Conservation (phyloP, 2,113 vertebrate genomes). For the Pterocles gutturalis region DNA sequence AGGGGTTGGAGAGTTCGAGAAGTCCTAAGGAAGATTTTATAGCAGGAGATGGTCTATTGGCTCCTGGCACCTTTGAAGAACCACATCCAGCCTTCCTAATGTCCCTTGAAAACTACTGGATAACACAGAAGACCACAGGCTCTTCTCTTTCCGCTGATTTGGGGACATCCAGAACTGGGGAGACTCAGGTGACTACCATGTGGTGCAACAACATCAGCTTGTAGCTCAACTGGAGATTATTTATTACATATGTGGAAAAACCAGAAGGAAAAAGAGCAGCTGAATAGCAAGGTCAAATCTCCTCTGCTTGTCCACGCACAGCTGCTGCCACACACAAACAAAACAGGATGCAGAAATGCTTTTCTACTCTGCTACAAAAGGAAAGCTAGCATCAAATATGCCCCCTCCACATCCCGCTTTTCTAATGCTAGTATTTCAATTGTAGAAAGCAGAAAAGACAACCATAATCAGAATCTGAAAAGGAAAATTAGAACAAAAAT, state of each 20-base stretch:
- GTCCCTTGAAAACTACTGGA: neutral
- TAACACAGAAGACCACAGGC: neutral
- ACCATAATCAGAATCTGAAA: constrained; percentile 17
- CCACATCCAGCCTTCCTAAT: neutral
- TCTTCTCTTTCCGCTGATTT: neutral
- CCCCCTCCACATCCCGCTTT: neutral
- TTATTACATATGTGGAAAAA: neutral
- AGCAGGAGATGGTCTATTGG: neutral
- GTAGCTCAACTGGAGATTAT: neutral
- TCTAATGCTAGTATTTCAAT: constrained; percentile 17
- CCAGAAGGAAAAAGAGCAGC: neutral
- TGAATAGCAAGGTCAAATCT: neutral
- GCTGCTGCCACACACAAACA: neutral
- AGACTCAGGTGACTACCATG: neutral
- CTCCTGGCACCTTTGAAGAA: neutral
- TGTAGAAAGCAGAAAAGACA: neutral
- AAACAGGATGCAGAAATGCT: neutral
- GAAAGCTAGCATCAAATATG: neutral
- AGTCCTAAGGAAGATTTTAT: neutral
- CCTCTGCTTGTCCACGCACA: neutral
- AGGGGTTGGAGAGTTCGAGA: neutral
- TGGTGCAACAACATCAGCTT: neutral
- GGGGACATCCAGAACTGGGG: neutral
- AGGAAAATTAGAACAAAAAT: constrained; percentile 53
- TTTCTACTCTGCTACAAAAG: neutral